Conservation (phyloP, 2,888 invertebrate species). For the Silvanus unidentatus region DNA sequence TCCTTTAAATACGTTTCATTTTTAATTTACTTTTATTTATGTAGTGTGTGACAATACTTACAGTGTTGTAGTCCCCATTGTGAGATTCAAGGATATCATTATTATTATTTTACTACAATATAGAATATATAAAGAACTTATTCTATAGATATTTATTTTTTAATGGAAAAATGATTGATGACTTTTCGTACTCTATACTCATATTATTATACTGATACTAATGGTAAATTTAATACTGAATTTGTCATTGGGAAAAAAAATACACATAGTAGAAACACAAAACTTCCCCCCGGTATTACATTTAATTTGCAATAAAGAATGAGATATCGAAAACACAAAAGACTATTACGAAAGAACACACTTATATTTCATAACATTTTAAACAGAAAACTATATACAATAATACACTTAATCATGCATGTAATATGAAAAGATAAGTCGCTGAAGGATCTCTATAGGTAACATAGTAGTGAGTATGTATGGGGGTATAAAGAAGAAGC, state of each 20-base stretch:
- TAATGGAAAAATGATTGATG: constrained; percentile 6
- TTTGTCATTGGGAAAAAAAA: constrained; percentile 1
- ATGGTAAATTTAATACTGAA: background rate
- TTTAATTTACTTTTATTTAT: background rate
- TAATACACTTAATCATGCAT: constrained; percentile 39
- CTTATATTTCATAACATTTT: constrained; percentile 29
- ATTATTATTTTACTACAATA: constrained; percentile 3
- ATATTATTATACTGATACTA: no score
- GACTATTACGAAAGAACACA: constrained; percentile 18
- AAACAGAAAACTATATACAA: constrained; percentile 30
- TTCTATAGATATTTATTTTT: constrained; percentile 3
- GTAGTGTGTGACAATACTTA: constrained; percentile 14
- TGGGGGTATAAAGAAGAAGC: constrained; percentile 31
- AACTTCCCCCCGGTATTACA: no score
- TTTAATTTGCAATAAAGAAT: no score
- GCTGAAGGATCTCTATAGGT: constrained; percentile 23
- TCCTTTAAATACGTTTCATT: constrained; percentile 4
- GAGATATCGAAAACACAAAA: no score
- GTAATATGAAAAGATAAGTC: constrained; percentile 36
- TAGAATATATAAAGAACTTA: background rate
- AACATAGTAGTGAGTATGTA: constrained; percentile 5
- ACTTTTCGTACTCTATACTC: background rate
- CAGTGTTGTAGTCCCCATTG: constrained; percentile 11
- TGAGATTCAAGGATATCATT: constrained; percentile 3
- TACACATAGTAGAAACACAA: no score